A percentile compares a stretch with the other conserved stretches of the same genome.
These are phyloP conservation scores for Eolophus roseicapilla DNA, from an alignment of 2,113 vertebrate species.

Conservation along the genomic window DNA sequence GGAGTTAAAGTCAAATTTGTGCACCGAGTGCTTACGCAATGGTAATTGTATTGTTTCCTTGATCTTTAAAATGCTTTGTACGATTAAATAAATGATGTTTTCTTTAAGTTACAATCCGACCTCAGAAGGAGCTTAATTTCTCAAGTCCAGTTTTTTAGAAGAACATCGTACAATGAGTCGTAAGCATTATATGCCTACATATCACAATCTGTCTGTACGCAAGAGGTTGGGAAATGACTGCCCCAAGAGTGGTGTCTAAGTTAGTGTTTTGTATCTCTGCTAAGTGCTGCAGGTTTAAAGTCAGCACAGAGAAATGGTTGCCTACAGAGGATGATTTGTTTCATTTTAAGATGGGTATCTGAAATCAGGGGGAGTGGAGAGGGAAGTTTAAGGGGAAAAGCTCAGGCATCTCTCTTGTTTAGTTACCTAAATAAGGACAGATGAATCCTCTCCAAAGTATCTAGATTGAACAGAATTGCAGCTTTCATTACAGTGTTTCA, in stretches of 20 bases:
- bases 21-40: neutral
- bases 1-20: conserved; percentile 15
- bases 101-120: neutral
- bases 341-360: neutral
- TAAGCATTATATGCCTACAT: neutral
- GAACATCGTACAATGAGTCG: neutral
- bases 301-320: neutral
- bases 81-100: neutral
- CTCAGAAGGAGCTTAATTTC: neutral
- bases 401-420: neutral
- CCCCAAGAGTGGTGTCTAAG: neutral
- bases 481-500: neutral
- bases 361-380: neutral
- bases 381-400: neutral
- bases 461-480: neutral
- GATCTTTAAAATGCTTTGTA: neutral
- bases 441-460: neutral
- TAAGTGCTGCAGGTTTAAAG: neutral
- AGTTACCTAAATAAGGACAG: neutral
- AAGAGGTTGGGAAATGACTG: neutral
- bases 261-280: neutral
- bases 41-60: conserved; percentile 8
- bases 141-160: neutral
- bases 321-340: neutral
- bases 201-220: neutral